Evolutionary conservation across 2,888 invertebrate genomes (phyloP).

Genomic region (Lymantria monacha): DNA sequence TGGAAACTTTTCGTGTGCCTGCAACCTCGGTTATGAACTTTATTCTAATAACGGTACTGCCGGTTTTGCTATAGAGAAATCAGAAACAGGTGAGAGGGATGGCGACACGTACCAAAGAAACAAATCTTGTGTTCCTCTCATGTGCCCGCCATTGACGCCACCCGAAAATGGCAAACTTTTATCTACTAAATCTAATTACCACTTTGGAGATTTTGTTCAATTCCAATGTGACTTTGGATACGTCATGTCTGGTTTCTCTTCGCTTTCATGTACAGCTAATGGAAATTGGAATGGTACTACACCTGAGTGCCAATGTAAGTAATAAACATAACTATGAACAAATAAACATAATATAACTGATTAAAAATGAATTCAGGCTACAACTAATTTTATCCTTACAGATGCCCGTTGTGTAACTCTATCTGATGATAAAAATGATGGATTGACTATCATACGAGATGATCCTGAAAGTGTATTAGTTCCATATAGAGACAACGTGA

Average conservation of each 20-base stretch:
- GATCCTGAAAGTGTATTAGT: constrained; percentile 92
- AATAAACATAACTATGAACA: background rate
- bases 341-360: background rate
- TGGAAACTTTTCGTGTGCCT: constrained; percentile 93
- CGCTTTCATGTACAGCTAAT: constrained; percentile 92
- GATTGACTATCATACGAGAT: constrained; percentile 88
- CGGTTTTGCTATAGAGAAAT: constrained; percentile 89
- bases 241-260: constrained; percentile 93
- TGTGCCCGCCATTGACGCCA: constrained; percentile 89
- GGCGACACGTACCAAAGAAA: constrained; percentile 95
- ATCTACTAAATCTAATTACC: constrained; percentile 90
- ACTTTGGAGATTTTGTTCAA: constrained; percentile 93
- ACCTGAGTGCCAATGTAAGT: constrained; percentile 96
- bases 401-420: constrained; percentile 95
- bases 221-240: constrained; percentile 98
- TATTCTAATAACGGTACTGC: constrained; percentile 95
- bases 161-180: constrained; percentile 94
- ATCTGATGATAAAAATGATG: constrained; percentile 94
- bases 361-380: background rate
- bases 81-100: constrained; percentile 93
- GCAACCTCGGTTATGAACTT: constrained; percentile 95
- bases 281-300: constrained; percentile 97
- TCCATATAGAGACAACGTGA: constrained; percentile 95
- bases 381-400: constrained; percentile 43
- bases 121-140: constrained; percentile 96